Percentiles rank a stretch among this genome's conserved stretches.
phyloP scores from a whole-genome alignment of 1,140 invertebrate species.

The Nasonia vitripennis region DNA sequence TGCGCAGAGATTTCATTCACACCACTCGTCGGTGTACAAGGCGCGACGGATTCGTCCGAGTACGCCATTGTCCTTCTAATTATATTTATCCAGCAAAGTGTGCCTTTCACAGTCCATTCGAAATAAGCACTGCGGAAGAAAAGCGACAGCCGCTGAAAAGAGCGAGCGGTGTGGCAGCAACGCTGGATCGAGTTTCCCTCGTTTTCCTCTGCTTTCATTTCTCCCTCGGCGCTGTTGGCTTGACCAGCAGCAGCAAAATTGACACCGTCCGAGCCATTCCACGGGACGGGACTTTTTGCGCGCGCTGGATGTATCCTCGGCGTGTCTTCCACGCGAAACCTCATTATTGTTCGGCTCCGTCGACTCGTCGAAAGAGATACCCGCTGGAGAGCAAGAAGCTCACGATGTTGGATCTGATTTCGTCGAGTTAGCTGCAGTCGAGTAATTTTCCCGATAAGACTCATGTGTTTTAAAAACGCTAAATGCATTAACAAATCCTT shows the following conservation, averaged over 20 bases:
- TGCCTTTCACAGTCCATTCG: not conserved
- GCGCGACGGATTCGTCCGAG: not conserved
- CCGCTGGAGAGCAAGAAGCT: not conserved
- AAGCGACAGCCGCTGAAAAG: not conserved
- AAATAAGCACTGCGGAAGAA: not conserved
- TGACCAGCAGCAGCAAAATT: conserved; percentile 15
- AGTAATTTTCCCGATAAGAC: not conserved
- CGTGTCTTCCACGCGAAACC: not conserved
- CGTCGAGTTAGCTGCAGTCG: not conserved
- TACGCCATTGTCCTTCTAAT: not conserved
- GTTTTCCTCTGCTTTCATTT: conserved; percentile 49
- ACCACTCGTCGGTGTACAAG: too few species aligned
- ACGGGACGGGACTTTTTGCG: not conserved
- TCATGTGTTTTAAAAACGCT: not conserved
- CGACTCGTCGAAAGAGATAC: not conserved
- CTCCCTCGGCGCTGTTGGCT: conserved; percentile 50
- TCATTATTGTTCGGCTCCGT: conserved; percentile 12
- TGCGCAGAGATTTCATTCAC: too few species aligned
- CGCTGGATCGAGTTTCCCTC: not conserved
- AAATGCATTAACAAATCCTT: not conserved
- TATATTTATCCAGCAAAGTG: not conserved
- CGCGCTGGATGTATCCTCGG: not conserved
- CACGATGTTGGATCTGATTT: not conserved
- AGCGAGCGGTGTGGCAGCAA: not conserved
- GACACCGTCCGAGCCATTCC: not conserved